phyloP scores from a whole-genome alignment of 2,113 vertebrate genomes.

The Scytalopus superciliaris region DNA sequence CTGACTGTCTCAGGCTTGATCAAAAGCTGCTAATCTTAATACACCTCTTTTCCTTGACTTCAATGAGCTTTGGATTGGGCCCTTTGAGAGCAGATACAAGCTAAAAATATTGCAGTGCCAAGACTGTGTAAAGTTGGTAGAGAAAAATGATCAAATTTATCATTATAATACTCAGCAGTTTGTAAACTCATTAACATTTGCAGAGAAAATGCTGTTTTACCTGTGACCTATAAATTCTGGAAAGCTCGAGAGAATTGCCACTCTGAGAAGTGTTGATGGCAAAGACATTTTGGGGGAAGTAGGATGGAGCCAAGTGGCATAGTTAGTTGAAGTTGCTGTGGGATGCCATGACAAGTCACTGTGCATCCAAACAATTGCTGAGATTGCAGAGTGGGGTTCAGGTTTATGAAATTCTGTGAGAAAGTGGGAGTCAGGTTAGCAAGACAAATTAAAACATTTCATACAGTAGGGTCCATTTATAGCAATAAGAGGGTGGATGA shows the following conservation, averaged over 20 bases:
- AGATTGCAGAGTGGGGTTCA: background rate
- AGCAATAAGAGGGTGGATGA: background rate
- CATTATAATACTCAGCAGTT: constrained; percentile 46
- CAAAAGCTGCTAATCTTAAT: constrained; percentile 36
- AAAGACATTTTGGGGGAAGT: background rate
- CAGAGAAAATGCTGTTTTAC: constrained; percentile 39
- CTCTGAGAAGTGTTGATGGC: background rate
- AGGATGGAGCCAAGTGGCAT: background rate
- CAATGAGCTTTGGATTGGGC: constrained; percentile 10
- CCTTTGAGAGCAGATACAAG: background rate
- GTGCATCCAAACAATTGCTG: background rate
- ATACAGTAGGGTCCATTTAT: background rate
- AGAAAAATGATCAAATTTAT: constrained; percentile 41
- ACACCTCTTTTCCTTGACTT: constrained; percentile 35
- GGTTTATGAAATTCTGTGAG: background rate
- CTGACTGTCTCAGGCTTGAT: constrained; percentile 4
- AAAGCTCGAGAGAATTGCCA: constrained; percentile 25
- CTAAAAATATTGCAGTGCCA: constrained; percentile 25
- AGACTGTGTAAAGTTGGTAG: background rate
- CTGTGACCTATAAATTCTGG: constrained; percentile 41
- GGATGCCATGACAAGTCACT: background rate
- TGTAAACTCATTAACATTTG: constrained; percentile 66
- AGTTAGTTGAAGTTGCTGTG: constrained; percentile 2
- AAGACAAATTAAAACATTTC: background rate
- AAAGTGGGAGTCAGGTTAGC: background rate